These are phyloP conservation scores for Python bivittatus DNA, from an alignment of 2,113 vertebrate genomes.

Conservation along the genomic window DNA sequence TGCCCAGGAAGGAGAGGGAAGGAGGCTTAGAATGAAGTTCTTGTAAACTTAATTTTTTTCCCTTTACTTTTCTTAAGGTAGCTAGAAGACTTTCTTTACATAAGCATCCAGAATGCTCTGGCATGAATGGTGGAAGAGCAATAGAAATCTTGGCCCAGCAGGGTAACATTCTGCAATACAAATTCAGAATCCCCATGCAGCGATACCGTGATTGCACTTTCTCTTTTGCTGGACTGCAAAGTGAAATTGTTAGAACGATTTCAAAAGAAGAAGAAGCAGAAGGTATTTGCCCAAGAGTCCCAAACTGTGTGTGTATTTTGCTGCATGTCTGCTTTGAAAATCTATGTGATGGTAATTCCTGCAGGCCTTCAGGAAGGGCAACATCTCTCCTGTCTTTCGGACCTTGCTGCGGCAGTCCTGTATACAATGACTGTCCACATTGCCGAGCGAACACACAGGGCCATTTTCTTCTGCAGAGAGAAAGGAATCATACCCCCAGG, in stretches of 20 bases:
- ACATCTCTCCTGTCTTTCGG: constrained; percentile 82
- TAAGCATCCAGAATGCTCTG: constrained; percentile 80
- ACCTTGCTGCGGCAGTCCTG: constrained; percentile 88
- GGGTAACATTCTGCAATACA: constrained; percentile 73
- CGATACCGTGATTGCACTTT: constrained; percentile 83
- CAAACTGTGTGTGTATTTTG: not conserved
- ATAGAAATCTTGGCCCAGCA: constrained; percentile 85
- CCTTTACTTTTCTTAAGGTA: constrained; percentile 72
- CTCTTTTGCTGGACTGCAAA: constrained; percentile 89
- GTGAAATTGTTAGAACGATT: constrained; percentile 72
- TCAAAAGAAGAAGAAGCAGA: constrained; percentile 83
- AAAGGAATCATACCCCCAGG: constrained; percentile 71
- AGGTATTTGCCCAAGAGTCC: constrained; percentile 74
- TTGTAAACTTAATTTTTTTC: not conserved
- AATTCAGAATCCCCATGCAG: constrained; percentile 81
- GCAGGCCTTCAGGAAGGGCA: constrained; percentile 81
- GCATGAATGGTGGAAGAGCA: constrained; percentile 87
- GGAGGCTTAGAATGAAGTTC: not conserved
- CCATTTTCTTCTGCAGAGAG: constrained; percentile 88
- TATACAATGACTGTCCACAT: constrained; percentile 81
- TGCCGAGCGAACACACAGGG: constrained; percentile 84
- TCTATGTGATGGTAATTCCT: constrained; percentile 4
- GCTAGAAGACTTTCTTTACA: constrained; percentile 86
- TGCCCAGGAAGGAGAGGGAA: no score
- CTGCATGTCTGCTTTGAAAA: not conserved